Conservation (phyloP, 2,113 vertebrate species). For the Archilochus colubris region DNA sequence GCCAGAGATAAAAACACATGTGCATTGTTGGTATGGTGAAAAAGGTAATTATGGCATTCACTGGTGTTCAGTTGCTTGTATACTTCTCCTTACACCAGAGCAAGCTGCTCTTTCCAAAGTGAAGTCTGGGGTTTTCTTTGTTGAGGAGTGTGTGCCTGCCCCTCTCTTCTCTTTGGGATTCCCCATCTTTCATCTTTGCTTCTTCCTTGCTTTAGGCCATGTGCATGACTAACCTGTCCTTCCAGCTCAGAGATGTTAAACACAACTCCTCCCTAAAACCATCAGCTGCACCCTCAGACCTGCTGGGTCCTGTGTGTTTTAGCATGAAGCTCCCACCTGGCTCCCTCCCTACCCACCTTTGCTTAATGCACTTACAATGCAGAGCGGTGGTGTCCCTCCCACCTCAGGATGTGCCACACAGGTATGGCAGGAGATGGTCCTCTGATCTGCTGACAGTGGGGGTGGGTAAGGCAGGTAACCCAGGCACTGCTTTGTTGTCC, state of each 20-base stretch:
- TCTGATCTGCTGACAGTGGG: background rate
- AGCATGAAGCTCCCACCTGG: background rate
- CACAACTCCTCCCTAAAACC: constrained; percentile 20
- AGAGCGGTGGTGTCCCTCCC: background rate
- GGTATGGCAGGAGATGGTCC: background rate
- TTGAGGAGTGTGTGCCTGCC: background rate
- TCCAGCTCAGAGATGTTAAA: background rate
- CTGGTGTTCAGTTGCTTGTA: background rate
- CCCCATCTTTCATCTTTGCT: constrained; percentile 15
- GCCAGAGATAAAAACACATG: background rate
- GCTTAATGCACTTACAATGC: background rate
- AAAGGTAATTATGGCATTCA: accelerated
- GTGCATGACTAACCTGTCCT: constrained; percentile 29
- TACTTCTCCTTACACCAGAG: background rate
- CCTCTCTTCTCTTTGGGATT: constrained; percentile 15
- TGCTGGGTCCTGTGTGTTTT: background rate
- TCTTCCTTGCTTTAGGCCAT: constrained; percentile 42
- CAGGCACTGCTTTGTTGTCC: background rate
- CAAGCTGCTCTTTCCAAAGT: background rate
- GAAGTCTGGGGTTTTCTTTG: background rate
- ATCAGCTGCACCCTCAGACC: background rate
- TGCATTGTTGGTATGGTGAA: background rate
- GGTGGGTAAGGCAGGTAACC: background rate
- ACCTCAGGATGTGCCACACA: background rate
- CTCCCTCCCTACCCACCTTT: background rate